These are phyloP conservation scores for Selene dorsalis DNA, from an alignment of 2,797 vertebrate genomes.

Conservation along the genomic window DNA sequence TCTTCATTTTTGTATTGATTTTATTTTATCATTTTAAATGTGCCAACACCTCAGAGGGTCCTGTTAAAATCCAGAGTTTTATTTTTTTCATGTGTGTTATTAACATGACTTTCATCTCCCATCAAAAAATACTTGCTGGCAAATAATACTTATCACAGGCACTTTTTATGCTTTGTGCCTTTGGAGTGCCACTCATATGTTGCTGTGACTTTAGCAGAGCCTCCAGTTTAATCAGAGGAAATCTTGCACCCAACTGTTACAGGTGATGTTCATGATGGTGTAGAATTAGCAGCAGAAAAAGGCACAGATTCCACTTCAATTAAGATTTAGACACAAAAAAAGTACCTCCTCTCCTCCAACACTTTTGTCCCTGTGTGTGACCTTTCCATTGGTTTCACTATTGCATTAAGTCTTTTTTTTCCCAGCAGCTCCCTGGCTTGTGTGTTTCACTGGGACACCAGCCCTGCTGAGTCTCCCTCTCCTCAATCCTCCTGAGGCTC, in stretches of 20 bases:
- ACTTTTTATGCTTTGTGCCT: background rate
- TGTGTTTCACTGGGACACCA: constrained; percentile 57
- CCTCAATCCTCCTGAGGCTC: constrained; percentile 55
- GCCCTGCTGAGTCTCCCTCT: constrained; percentile 51
- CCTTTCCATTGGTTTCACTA: background rate
- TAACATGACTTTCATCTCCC: background rate
- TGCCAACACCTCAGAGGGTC: background rate
- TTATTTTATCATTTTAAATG: constrained; percentile 4
- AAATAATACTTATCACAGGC: background rate
- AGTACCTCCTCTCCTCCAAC: background rate
- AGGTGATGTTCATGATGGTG: background rate
- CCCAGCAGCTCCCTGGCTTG: constrained; percentile 34
- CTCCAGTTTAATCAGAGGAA: background rate
- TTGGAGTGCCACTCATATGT: background rate
- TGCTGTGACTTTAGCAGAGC: background rate
- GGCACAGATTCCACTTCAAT: background rate
- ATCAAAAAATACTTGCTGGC: too few species aligned
- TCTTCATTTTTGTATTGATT: background rate
- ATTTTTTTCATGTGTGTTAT: background rate
- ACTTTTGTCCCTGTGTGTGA: background rate
- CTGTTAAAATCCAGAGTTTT: background rate
- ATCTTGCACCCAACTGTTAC: background rate
- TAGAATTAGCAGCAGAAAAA: background rate
- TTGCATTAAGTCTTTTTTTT: constrained; percentile 16
- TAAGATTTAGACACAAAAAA: background rate